Conservation (phyloP, 2,113 vertebrate genomes). For the Globicephala melas region DNA sequence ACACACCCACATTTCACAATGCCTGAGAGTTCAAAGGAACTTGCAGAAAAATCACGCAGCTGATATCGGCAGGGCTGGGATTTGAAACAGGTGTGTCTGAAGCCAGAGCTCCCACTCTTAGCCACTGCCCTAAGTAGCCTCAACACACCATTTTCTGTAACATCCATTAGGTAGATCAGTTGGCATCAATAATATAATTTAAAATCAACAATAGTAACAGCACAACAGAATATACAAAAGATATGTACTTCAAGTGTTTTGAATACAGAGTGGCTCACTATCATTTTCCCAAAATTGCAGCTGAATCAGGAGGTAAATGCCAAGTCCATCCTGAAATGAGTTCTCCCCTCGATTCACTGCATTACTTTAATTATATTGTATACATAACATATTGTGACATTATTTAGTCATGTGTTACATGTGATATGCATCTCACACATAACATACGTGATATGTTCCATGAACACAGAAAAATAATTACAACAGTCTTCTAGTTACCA, state of each 20-base stretch:
- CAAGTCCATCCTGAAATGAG: background rate
- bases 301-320: background rate
- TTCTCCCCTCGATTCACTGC: background rate
- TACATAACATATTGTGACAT: background rate
- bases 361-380: background rate
- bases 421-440: background rate
- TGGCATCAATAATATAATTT: background rate
- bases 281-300: background rate
- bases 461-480: constrained; percentile 42
- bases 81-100: background rate
- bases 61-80: background rate
- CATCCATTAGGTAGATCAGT: background rate
- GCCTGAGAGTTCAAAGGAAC: background rate
- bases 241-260: background rate
- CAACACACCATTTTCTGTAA: background rate
- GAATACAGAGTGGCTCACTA: background rate
- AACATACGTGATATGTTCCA: background rate
- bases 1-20: background rate
- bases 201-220: background rate
- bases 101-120: background rate
- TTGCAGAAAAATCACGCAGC: background rate
- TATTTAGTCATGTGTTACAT: background rate
- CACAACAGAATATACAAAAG: background rate
- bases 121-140: background rate
- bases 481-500: background rate